A percentile compares a stretch with the other conserved stretches of the same genome.
These are phyloP conservation scores for Drosophila nigricruria DNA, from an alignment of 2,888 invertebrate genomes.

Conservation along the genomic window DNA sequence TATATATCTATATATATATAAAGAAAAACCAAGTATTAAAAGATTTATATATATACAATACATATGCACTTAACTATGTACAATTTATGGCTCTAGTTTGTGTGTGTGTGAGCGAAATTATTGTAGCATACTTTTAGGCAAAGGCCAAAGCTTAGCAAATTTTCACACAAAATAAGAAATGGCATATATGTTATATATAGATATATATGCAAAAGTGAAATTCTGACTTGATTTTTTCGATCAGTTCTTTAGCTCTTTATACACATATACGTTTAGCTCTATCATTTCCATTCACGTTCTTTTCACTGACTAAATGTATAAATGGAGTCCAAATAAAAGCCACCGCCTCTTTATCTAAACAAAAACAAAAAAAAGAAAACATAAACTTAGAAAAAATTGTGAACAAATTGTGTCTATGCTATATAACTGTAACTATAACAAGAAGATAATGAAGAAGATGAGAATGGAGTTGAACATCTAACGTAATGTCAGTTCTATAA, in stretches of 20 bases:
- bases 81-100: constrained; percentile 29
- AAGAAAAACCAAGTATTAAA: background rate
- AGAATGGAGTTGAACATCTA: background rate
- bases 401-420: constrained; percentile 78
- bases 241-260: constrained; percentile 17
- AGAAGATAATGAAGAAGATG: constrained; percentile 1
- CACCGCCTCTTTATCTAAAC: constrained; percentile 81
- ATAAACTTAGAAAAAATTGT: constrained; percentile 71
- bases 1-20: constrained; percentile 25
- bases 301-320: constrained; percentile 77
- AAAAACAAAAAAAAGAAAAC: constrained; percentile 16
- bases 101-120: constrained; percentile 24
- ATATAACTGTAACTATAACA: constrained; percentile 45
- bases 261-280: constrained; percentile 1
- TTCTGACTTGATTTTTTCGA: constrained; percentile 9
- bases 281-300: constrained; percentile 3
- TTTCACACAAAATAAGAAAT: background rate
- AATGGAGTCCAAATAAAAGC: constrained; percentile 84
- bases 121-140: constrained; percentile 46
- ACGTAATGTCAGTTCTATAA: constrained; percentile 21
- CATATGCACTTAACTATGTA: constrained; percentile 51
- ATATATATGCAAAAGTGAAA: background rate
- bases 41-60: constrained; percentile 37
- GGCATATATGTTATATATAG: background rate
- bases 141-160: background rate